Evolutionary conservation across 2,797 vertebrate species (phyloP).

Genomic region (Paguma larvata): DNA sequence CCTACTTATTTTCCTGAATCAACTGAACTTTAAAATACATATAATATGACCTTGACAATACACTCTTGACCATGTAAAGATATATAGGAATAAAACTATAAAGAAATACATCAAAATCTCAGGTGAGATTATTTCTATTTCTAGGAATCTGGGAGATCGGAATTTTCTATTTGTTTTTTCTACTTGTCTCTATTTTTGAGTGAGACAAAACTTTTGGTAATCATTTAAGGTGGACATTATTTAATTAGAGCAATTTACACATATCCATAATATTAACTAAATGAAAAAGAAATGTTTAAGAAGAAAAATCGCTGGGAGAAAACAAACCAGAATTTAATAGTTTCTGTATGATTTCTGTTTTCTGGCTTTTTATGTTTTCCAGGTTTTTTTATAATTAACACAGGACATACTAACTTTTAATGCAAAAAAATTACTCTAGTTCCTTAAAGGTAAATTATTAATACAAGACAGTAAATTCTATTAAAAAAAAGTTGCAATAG

Average conservation of each 20-base stretch:
- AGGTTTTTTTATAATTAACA: background rate
- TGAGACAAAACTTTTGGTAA: background rate
- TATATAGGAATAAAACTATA: background rate
- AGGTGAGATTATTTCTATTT: background rate
- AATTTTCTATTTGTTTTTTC: background rate
- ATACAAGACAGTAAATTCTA: background rate
- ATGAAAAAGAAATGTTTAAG: background rate
- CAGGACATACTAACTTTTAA: background rate
- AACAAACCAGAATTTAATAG: background rate
- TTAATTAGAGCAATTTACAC: background rate
- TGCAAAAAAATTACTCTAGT: background rate
- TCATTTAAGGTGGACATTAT: background rate
- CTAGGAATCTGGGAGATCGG: background rate
- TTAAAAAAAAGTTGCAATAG: background rate
- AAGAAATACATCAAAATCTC: background rate
- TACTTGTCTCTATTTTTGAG: slow-evolving; percentile 25
- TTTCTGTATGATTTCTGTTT: background rate
- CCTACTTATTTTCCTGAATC: background rate
- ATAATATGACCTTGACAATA: background rate
- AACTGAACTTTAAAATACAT: background rate
- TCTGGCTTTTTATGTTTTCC: background rate
- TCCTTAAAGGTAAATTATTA: slow-evolving; percentile 30
- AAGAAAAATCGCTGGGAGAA: background rate
- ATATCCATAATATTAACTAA: background rate
- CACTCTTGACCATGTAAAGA: background rate